Evolutionary conservation across 2,888 invertebrate genomes (phyloP), one percentile per base, ranked within the genome.

Genomic region (Tetragonisca angustula): DNA sequence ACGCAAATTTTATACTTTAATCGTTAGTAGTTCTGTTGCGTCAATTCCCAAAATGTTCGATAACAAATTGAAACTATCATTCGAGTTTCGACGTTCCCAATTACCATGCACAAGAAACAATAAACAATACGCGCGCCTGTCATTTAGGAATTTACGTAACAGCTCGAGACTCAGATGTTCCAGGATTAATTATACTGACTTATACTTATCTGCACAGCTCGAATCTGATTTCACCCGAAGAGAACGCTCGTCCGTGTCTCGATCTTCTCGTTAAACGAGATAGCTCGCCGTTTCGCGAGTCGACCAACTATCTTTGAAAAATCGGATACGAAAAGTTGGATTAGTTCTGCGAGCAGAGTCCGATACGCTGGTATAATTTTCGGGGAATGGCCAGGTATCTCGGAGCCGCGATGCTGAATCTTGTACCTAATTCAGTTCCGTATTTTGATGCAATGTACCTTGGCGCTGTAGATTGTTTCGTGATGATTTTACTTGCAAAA

Each of bases 401-500:
- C 21, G 32, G 2, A 15, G 19, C 43, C 43, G 80, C 36, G 67
- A 71, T 54, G 52, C 36, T 27, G 61, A 50, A 62, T 68, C 62
- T 59, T 15, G 5, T 59, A 59, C 71, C 61, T 71, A 76, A 83
- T 76, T 56, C 61, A 56, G 71, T 72, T 76, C 61, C 67, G 52
- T 50, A 83, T 83, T 81, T 71, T 61, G 68, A 76, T 43, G 76
- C 72, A 62, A 72, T n/a, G 71, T 24, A 61, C 43, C 67, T n/a
- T n/a, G 49, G 62, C 13, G 17, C 54, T 68, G 80, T 61, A 68
- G 32, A 83, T 83, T 72, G 54, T 67, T 49, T 75, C 71, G 56
- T 15, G 68, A 68, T 72, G 83, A 83, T 76, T 83, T 72, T 56
- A 72, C 56, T 72, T 54, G 75, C 62, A 54, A 68, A 76, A 70